Base-by-base conservation (phyloP, 2,113 vertebrate species). In the Beaufortia kweichowensis region DNA sequence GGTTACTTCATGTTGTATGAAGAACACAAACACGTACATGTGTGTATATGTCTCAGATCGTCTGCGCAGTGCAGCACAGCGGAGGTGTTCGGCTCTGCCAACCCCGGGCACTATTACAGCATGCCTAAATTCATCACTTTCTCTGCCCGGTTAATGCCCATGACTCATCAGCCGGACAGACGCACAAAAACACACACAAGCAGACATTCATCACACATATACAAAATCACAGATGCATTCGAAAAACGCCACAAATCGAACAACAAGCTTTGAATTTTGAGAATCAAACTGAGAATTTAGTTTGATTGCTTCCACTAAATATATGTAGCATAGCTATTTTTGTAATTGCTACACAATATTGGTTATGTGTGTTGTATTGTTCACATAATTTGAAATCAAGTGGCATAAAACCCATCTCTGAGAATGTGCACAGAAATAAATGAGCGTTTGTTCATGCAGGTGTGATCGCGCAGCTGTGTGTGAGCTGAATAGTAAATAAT, bases 101-200 rank as follows among this genome's bases (percentile, higher is more conserved):
- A 15, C 56, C 43, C 39, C 29, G 23, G 43, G 57, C 26, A 74
- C 50, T 61, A 14, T 33, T 39, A 65, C 67, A 75, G 46, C 63
- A 61, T 24, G 55, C 43, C 35, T 67, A 33, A 48, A n/a, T 66
- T 75, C 48, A 15, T 73, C 43, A 43, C 67, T 73, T 53, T 63
- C 23, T 78, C 28, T 70, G 57, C 46, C 76, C 57, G 39, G 23
- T 74, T 74, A 61, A 61, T 70, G 61, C 50, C 77, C 66, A 66
- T 82, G 81, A 82, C 77, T 82, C 77, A 82, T 79, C 72, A 57
- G 65, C 53, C 53, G 43, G 76, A 65, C 65, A 66, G 64, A 76
- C 53, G n/a, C 60, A 57, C 72, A 50, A 62, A 60, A 15, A 24
- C 59, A 65, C 67, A 56, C 60, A 60, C 59, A 19, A 71, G 56